Percentiles rank a stretch among this genome's conserved stretches.
Conservation (phyloP, 2,888 invertebrate species). For the Vannuccia rotundouncinata region DNA sequence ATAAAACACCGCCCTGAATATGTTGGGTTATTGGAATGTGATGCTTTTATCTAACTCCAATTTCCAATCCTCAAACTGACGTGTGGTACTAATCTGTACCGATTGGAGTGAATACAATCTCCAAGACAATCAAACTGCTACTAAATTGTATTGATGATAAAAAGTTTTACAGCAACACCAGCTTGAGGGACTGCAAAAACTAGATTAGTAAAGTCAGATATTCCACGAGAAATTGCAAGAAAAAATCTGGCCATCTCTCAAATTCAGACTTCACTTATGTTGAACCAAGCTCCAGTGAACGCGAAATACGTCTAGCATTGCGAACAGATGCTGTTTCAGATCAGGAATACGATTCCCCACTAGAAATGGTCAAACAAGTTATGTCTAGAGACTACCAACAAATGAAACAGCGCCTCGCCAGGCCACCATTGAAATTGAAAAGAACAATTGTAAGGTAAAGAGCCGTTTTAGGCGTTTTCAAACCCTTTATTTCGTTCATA, state of each 20-base stretch:
- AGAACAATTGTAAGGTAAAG: not conserved
- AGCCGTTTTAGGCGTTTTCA: not conserved
- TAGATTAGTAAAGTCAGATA: slow-evolving; percentile 14
- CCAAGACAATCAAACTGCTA: slow-evolving; percentile 11
- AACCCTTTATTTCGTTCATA: not conserved
- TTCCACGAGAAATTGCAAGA: not conserved
- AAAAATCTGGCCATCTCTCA: not conserved
- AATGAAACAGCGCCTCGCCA: too few species aligned
- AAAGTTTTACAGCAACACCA: slow-evolving; percentile 21
- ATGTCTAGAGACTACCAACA: not conserved
- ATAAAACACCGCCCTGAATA: too few species aligned
- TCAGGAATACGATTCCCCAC: not conserved
- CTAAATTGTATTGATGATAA: slow-evolving; percentile 22
- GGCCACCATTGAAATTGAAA: not conserved
- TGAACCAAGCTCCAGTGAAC: not conserved
- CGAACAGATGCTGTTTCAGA: not conserved
- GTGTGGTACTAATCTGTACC: not conserved
- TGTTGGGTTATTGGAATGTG: too few species aligned
- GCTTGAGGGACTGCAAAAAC: slow-evolving; percentile 5
- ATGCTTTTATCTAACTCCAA: too few species aligned
- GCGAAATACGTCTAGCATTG: not conserved
- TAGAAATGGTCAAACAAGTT: not conserved
- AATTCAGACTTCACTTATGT: not conserved
- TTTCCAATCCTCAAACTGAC: too few species aligned
- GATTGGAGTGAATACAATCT: slow-evolving; percentile 3